These are phyloP conservation scores for Eospalax fontanierii DNA, from an alignment of 2,797 vertebrate species.

Conservation along the genomic window DNA sequence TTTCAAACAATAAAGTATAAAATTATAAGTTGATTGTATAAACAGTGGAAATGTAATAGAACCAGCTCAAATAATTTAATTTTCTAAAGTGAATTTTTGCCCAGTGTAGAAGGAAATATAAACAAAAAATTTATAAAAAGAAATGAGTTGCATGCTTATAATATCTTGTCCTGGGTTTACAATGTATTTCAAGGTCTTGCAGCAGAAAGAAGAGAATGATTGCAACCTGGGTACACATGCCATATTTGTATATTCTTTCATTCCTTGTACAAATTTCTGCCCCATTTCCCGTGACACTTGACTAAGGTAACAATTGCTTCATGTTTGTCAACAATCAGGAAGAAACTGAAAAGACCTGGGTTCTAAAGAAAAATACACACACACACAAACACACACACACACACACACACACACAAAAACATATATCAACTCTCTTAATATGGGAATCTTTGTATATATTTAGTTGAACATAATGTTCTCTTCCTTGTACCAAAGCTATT, in stretches of 20 bases:
- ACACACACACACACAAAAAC: too few relatives aligned
- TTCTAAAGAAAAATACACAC: neutral
- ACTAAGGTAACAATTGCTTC: conserved; percentile 1
- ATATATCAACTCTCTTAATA: neutral
- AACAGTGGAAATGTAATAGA: conserved; percentile 51
- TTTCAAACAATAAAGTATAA: conserved; percentile 16
- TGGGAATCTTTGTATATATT: neutral
- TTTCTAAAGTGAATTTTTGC: conserved; percentile 52
- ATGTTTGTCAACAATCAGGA: neutral
- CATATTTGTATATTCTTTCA: conserved; percentile 8
- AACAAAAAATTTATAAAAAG: conserved; percentile 30
- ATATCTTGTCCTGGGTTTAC: neutral
- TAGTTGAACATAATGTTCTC: conserved; percentile 42
- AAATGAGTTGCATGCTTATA: neutral
- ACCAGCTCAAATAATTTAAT: conserved; percentile 55
- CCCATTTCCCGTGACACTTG: neutral
- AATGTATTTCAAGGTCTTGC: neutral
- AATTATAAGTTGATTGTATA: conserved; percentile 60
- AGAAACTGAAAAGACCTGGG: neutral
- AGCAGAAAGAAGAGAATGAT: neutral
- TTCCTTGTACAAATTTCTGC: neutral
- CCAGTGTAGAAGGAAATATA: conserved; percentile 6
- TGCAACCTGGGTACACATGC: conserved; percentile 11
- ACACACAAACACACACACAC: too few relatives aligned
- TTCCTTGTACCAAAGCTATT: neutral